Conservation (phyloP, 2,113 vertebrate genomes). For the Phrynocephalus versicolor region DNA sequence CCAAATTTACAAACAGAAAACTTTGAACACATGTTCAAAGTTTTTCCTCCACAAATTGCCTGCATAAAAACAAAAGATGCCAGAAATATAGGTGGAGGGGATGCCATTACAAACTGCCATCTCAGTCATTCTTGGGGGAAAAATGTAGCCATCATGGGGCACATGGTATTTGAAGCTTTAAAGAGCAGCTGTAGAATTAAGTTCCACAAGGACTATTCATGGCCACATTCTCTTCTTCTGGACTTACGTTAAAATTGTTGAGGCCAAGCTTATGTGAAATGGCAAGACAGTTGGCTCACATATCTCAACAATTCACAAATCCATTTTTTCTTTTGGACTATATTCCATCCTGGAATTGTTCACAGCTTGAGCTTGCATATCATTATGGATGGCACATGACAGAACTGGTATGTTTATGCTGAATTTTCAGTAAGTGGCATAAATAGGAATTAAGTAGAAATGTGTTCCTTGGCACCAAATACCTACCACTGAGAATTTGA, state of each 20-base stretch:
- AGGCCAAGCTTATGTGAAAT: constrained; percentile 12
- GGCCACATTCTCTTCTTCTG: constrained; percentile 33
- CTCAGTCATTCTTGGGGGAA: constrained; percentile 41
- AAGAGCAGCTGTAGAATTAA: constrained; percentile 42
- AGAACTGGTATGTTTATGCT: not conserved
- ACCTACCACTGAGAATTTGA: not conserved
- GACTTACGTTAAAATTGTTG: constrained; percentile 32
- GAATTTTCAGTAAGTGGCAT: not conserved
- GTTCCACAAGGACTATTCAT: constrained; percentile 38
- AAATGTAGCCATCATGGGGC: not conserved
- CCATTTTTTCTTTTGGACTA: constrained; percentile 26
- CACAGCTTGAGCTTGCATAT: constrained; percentile 12
- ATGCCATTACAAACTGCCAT: constrained; percentile 1
- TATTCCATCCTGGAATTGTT: constrained; percentile 34
- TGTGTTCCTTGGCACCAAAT: not conserved
- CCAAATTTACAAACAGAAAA: not conserved
- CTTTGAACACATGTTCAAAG: not conserved
- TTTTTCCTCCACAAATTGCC: constrained; percentile 4
- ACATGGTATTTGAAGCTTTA: constrained; percentile 49
- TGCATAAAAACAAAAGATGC: constrained; percentile 27
- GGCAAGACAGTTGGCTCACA: constrained; percentile 34
- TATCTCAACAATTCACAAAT: constrained; percentile 40
- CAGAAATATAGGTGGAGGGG: not conserved
- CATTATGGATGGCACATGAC: not conserved
- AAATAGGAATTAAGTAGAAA: constrained; percentile 15